Conservation (phyloP, 2,113 vertebrate species). For the Dolichotis patagonum region DNA sequence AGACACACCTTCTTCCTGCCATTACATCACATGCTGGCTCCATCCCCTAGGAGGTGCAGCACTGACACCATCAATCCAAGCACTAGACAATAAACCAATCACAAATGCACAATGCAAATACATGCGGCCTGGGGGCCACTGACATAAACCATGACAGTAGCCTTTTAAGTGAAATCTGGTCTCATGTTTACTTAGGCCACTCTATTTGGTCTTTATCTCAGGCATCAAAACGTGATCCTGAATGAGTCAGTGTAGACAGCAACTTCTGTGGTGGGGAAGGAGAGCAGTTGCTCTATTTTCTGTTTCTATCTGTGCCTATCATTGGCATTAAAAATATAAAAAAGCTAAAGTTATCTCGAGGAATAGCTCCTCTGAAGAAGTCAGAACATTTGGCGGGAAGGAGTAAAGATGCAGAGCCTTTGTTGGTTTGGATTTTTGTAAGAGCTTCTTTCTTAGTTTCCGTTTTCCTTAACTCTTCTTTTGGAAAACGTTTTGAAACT, state of each 20-base stretch:
- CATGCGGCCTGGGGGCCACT: too few relatives aligned
- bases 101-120: too few relatives aligned
- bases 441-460: neutral
- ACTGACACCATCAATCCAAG: too few relatives aligned
- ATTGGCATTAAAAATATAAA: neutral
- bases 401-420: neutral
- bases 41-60: too few relatives aligned
- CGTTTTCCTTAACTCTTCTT: neutral
- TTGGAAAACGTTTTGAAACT: neutral
- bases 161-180: neutral
- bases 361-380: neutral
- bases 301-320: neutral
- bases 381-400: neutral
- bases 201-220: neutral
- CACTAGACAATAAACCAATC: too few relatives aligned
- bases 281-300: neutral
- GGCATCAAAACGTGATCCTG: neutral
- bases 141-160: too few relatives aligned
- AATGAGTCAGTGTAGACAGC: neutral
- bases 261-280: neutral
- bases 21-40: too few relatives aligned
- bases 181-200: neutral
- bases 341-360: neutral
- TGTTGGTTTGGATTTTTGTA: neutral
- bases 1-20: too few relatives aligned